Conservation (phyloP, 2,888 invertebrate genomes). For the Bombylius discolor region DNA sequence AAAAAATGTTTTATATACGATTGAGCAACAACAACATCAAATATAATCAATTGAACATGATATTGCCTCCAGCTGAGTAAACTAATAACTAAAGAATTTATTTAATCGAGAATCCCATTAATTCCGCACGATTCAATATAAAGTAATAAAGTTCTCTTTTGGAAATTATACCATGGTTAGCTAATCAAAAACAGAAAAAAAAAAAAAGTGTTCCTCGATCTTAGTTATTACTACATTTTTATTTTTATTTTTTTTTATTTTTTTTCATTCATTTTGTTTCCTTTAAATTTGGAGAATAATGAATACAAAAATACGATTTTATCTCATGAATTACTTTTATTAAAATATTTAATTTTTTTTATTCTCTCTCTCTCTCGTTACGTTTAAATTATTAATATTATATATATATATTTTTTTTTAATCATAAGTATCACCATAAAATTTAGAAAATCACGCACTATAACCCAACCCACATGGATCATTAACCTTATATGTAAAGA, state of each 20-base stretch:
- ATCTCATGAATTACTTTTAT: too few relatives aligned
- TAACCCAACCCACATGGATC: background rate
- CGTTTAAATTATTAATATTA: background rate
- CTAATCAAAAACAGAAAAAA: too few relatives aligned
- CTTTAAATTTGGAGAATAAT: too few relatives aligned
- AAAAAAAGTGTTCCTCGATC: too few relatives aligned
- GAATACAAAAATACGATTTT: too few relatives aligned
- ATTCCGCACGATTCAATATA: constrained; percentile 9
- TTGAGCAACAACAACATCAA: background rate
- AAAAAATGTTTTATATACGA: too few relatives aligned
- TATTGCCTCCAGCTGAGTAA: background rate
- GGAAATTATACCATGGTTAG: background rate
- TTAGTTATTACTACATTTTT: too few relatives aligned
- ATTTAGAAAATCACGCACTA: background rate
- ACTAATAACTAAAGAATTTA: constrained; percentile 11
- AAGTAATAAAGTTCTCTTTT: background rate
- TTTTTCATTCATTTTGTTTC: too few relatives aligned
- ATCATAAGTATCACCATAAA: background rate
- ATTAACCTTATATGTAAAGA: background rate
- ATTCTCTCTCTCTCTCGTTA: background rate
- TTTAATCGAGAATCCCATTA: constrained; percentile 12
- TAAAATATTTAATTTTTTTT: too few relatives aligned
- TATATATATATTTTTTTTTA: background rate
- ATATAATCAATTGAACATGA: background rate
- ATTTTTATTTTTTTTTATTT: too few relatives aligned